Evolutionary conservation across 2,888 invertebrate species (phyloP).

Genomic region (Dryomyza anilis): DNA sequence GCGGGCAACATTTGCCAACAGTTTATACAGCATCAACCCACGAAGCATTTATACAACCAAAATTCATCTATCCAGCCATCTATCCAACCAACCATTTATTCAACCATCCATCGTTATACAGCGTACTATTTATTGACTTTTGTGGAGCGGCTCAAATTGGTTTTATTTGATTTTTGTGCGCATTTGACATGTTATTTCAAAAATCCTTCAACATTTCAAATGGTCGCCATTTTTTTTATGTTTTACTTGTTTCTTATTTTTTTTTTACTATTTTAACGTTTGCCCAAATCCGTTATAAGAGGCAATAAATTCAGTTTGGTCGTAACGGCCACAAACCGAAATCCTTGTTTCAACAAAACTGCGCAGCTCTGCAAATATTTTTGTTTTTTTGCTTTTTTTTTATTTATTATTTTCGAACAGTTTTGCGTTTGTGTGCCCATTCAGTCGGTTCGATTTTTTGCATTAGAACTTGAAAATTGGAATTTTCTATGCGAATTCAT

Average conservation of each 20-base stretch:
- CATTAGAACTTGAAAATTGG: slow-evolving; percentile 5
- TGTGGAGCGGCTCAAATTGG: not conserved
- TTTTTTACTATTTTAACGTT: not conserved
- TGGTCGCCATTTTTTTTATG: not conserved
- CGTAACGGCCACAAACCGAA: slow-evolving; percentile 1
- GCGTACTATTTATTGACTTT: slow-evolving; percentile 23
- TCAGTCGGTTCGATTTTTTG: not conserved
- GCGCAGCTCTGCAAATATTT: not conserved
- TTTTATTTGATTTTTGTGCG: slow-evolving; percentile 20
- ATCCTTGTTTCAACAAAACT: not conserved
- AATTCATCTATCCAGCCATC: no score
- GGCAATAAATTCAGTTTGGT: slow-evolving; percentile 16
- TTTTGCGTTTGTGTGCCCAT: not conserved
- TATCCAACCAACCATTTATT: no score
- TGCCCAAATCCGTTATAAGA: slow-evolving; percentile 4
- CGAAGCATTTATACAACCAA: not conserved
- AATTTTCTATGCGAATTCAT: slow-evolving; percentile 9
- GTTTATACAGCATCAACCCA: not conserved
- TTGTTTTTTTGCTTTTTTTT: not conserved
- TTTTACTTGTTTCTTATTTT: not conserved
- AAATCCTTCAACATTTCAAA: slow-evolving; percentile 14
- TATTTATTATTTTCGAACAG: not conserved
- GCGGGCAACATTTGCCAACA: not conserved
- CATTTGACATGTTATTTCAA: slow-evolving; percentile 25
- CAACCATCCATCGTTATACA: not conserved